Conservation (phyloP, 2,113 vertebrate genomes). For the Pandion haliaetus region DNA sequence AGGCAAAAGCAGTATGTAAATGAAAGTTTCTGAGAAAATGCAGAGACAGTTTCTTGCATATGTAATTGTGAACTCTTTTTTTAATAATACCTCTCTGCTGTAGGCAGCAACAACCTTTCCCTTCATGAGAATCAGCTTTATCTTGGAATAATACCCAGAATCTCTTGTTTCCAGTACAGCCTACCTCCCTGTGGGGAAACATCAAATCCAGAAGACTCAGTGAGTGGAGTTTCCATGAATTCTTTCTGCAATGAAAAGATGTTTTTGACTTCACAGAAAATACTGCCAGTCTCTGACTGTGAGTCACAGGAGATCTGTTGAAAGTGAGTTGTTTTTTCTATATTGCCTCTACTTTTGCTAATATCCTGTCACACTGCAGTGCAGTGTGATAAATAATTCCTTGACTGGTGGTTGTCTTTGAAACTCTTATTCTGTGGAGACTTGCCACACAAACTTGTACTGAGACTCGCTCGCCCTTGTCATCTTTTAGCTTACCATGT, state of each 20-base stretch:
- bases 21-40: constrained; percentile 9
- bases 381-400: background rate
- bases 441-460: background rate
- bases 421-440: background rate
- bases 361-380: background rate
- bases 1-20: background rate
- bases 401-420: background rate
- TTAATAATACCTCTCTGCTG: background rate
- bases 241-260: constrained; percentile 12
- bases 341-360: background rate
- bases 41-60: background rate
- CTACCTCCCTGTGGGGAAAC: background rate
- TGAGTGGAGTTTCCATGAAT: constrained; percentile 9
- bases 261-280: constrained; percentile 20
- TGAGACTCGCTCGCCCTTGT: background rate
- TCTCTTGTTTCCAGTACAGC: constrained; percentile 9
- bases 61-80: background rate
- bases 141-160: constrained; percentile 22
- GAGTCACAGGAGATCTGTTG: background rate
- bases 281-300: background rate
- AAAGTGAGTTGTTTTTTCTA: background rate
- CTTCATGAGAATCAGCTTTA: background rate
- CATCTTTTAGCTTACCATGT: background rate
- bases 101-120: background rate
- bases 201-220: constrained; percentile 9